These are phyloP conservation scores for Anolis apletophallus DNA, from an alignment of 2,797 vertebrate species.

Conservation along the genomic window DNA sequence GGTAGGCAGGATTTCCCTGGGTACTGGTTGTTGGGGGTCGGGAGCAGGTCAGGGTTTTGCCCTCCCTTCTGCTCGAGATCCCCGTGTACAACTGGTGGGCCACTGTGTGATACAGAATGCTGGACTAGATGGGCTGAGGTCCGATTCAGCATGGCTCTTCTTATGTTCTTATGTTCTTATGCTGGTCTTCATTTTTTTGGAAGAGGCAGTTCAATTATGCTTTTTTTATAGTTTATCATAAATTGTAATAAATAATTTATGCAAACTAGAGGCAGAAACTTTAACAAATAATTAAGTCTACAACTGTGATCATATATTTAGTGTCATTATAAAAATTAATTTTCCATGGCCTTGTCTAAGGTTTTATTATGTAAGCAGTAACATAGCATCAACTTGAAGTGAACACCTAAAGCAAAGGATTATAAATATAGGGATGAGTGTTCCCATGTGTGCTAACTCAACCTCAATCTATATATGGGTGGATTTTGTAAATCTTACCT, in stretches of 20 bases:
- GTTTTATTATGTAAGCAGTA: background rate
- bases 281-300: no score
- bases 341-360: background rate
- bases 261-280: no score
- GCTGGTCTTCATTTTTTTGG: background rate
- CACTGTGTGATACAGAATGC: no score
- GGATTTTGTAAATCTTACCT: background rate
- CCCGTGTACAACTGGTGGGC: no score
- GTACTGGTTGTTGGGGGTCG: no score
- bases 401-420: background rate
- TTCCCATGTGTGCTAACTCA: background rate
- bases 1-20: no score
- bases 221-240: background rate
- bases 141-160: no score
- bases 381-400: background rate
- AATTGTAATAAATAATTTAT: background rate
- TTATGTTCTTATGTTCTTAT: no score
- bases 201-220: background rate
- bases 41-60: no score
- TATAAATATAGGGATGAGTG: background rate
- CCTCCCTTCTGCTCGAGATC: no score
- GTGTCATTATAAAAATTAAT: background rate
- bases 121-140: no score
- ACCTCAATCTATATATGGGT: background rate
- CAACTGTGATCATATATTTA: no score